A percentile compares a stretch with the other conserved stretches of the same genome.
Conservation (phyloP, 1,140 invertebrate genomes). For the Eufriesea mexicana region DNA sequence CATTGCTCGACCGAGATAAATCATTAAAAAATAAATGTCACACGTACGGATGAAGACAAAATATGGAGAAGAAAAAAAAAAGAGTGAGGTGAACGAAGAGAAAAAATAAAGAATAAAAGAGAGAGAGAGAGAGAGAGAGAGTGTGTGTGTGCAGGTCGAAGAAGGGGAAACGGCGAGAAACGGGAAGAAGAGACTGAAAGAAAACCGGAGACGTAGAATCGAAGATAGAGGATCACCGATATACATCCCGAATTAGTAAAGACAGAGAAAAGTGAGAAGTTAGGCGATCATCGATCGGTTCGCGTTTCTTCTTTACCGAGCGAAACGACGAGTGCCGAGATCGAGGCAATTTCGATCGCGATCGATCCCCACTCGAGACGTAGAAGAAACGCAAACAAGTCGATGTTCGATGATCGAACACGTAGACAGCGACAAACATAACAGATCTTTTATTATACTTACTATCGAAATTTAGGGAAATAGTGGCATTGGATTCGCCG, state of each 20-base stretch:
- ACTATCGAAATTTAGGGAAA: slow-evolving; percentile 99
- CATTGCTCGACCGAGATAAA: slow-evolving; percentile 68
- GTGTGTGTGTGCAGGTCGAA: not conserved
- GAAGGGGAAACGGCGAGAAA: not conserved
- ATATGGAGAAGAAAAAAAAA: slow-evolving; percentile 23
- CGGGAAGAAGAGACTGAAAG: not conserved
- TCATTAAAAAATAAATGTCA: slow-evolving; percentile 67
- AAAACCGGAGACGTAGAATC: slow-evolving; percentile 16
- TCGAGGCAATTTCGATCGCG: too few species aligned
- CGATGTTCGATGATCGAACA: slow-evolving; percentile 15
- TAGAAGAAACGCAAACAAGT: slow-evolving; percentile 18
- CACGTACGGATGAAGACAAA: slow-evolving; percentile 43
- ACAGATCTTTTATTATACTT: slow-evolving; percentile 83
- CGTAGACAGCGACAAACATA: not conserved
- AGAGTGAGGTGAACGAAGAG: slow-evolving; percentile 14
- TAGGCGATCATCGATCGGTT: not conserved
- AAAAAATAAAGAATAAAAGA: slow-evolving; percentile 66
- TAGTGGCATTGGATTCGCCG: slow-evolving; percentile 97
- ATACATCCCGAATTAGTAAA: slow-evolving; percentile 78
- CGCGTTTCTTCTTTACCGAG: not conserved
- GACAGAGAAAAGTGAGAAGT: slow-evolving; percentile 22
- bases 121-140: not conserved
- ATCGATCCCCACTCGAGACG: too few species aligned
- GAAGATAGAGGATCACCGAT: slow-evolving; percentile 72
- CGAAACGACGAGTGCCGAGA: too few species aligned